Conservation (phyloP, 2,113 vertebrate genomes). For the Fukomys damarensis region DNA sequence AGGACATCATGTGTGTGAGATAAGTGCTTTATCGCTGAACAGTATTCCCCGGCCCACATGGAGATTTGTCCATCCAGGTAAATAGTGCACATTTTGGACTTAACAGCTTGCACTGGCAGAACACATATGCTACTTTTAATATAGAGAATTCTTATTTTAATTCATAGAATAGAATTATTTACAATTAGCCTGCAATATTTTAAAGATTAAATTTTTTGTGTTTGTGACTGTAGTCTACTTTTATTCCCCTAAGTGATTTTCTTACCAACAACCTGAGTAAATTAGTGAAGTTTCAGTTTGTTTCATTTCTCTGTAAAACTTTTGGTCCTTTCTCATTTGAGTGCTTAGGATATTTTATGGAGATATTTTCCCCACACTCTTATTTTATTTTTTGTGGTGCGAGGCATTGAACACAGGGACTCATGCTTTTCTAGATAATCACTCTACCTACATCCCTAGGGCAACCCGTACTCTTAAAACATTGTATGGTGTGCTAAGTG, state of each 20-base stretch:
- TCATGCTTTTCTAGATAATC: neutral
- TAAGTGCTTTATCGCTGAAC: neutral
- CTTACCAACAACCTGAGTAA: neutral
- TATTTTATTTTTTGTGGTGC: neutral
- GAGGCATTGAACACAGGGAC: neutral
- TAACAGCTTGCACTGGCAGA: neutral
- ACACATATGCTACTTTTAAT: neutral
- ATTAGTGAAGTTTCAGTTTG: conserved; percentile 30
- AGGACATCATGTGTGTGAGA: neutral
- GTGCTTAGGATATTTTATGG: neutral
- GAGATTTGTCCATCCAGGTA: conserved; percentile 40
- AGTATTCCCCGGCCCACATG: neutral
- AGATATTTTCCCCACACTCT: neutral
- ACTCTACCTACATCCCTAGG: neutral
- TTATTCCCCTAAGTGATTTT: neutral
- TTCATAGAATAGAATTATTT: neutral
- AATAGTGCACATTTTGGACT: neutral
- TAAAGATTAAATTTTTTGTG: neutral
- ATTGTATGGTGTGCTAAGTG: neutral
- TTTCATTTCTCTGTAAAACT: neutral
- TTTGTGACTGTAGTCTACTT: neutral
- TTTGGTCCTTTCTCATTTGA: neutral
- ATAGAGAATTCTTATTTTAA: neutral
- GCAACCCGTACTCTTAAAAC: neutral
- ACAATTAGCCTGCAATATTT: conserved; percentile 1